phyloP scores from a whole-genome alignment of 2,888 invertebrate species.

The Lasioglossum malachurum region DNA sequence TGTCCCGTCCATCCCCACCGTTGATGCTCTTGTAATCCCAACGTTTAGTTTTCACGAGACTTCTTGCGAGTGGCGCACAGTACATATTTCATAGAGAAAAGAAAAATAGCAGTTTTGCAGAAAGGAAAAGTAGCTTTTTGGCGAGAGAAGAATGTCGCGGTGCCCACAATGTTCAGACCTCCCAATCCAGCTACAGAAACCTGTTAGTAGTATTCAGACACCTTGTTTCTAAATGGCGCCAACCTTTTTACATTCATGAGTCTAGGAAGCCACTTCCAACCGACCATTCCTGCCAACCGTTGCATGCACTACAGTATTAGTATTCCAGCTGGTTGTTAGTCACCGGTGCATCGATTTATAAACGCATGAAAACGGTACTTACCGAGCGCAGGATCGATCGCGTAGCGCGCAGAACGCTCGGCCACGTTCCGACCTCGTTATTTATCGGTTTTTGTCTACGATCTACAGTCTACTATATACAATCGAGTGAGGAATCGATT shows the following conservation, averaged over 20 bases:
- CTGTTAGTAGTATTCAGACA: not conserved
- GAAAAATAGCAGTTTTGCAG: not conserved
- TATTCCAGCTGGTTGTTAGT: slow-evolving; percentile 49
- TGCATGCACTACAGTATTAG: slow-evolving; percentile 23
- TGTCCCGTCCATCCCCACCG: not conserved
- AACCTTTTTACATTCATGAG: not conserved
- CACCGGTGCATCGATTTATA: slow-evolving; percentile 44
- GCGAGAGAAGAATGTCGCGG: not conserved
- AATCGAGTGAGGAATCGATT: slow-evolving; percentile 31
- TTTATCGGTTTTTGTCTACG: slow-evolving; percentile 21
- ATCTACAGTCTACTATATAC: slow-evolving; percentile 39
- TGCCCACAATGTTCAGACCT: not conserved
- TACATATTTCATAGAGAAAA: not conserved
- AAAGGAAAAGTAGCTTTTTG: not conserved
- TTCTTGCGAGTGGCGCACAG: not conserved
- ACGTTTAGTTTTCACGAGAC: not conserved
- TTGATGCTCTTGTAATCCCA: too few species aligned
- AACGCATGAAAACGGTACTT: slow-evolving; percentile 68
- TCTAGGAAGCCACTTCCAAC: not conserved
- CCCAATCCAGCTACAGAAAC: not conserved
- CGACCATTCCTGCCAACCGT: not conserved
- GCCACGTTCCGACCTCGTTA: slow-evolving; percentile 38
- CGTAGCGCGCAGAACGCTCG: slow-evolving; percentile 52
- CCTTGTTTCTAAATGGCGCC: not conserved
- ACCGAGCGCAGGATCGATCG: slow-evolving; percentile 62